Evolutionary conservation across 2,888 invertebrate genomes (phyloP).

Genomic region (Endotricha flammealis): DNA sequence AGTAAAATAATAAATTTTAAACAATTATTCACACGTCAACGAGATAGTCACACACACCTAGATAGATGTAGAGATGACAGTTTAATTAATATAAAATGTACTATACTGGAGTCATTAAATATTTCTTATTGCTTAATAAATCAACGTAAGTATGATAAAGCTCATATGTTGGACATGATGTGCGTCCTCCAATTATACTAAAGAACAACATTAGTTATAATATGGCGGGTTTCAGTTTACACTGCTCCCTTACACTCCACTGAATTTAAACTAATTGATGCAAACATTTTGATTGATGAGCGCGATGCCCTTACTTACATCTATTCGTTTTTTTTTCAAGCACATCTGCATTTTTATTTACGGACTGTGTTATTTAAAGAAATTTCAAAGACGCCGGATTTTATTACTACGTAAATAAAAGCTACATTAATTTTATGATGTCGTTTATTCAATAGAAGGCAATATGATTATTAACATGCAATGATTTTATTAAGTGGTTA

Average conservation of each 20-base stretch:
- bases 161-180: slow-evolving; percentile 36
- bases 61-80: too few relatives aligned
- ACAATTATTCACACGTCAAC: too few relatives aligned
- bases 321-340: slow-evolving; percentile 22
- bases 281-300: slow-evolving; percentile 58
- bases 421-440: slow-evolving; percentile 40
- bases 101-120: too few relatives aligned
- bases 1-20: too few relatives aligned
- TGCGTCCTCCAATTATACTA: slow-evolving; percentile 37
- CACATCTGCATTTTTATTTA: slow-evolving; percentile 24
- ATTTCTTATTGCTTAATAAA: too few relatives aligned
- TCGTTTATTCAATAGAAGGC: slow-evolving; percentile 41
- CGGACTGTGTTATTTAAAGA: slow-evolving; percentile 4
- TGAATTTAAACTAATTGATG: slow-evolving; percentile 57
- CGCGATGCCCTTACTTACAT: slow-evolving; percentile 51
- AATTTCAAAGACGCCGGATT: slow-evolving; percentile 18
- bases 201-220: slow-evolving; percentile 32
- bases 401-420: slow-evolving; percentile 17
- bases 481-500: slow-evolving; percentile 56
- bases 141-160: slow-evolving; percentile 31
- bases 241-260: slow-evolving; percentile 41
- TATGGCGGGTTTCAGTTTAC: slow-evolving; percentile 56
- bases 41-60: too few relatives aligned
- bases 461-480: slow-evolving; percentile 55
- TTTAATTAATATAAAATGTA: too few relatives aligned